Base-by-base conservation (phyloP, 92 coral and sea anemone species). In the Epizoanthus stellaris region DNA sequence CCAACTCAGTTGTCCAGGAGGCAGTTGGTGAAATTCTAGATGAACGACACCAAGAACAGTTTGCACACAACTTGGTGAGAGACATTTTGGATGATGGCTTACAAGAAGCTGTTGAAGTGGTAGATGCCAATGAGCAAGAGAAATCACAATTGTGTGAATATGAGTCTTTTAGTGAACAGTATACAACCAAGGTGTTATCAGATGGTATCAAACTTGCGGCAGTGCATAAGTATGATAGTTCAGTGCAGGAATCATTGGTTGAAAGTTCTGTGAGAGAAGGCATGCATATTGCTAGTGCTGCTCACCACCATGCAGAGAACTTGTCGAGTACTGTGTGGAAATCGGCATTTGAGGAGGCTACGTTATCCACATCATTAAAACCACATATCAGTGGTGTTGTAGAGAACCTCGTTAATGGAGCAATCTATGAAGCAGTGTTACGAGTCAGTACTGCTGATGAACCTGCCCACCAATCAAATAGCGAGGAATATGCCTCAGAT, bases 351-450 rank as follows among this genome's bases (percentile, higher is more conserved):
- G 72, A 77, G 47, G 91, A 80, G 47, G 71, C 80, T 8, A 63
- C 90, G 12, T 56, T 90, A 19, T 85, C 92, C 77, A 80, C 79
- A 34, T 62, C 87, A 64, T 36, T 93, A 70, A 93, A 93, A 82
- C 94, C 97, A 57, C 93, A 87, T 16, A 72, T 93, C n/a, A 45
- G 85, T 45, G 92, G 91, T 9, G 93, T 91, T 57, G 94, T 93
- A 64, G 94, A 93, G 77, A 93, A 93, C 80, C 85, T 93, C 81
- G 94, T 93, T 9, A 93, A 93, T 80, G 91, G 85, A 70, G 97
- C 97, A 69, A 91, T 93, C 70, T 93, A 86, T 81, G 97, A 93
- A 81, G 97, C 97, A 67, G 89, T 87, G n/a, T 87, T 87, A 19
- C 85, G 85, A 84, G 86, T 91, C 34, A 89, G 83, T 36, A 70